Conservation (phyloP, 2,797 vertebrate genomes). For the Xiphorhynchus erythropygius region DNA sequence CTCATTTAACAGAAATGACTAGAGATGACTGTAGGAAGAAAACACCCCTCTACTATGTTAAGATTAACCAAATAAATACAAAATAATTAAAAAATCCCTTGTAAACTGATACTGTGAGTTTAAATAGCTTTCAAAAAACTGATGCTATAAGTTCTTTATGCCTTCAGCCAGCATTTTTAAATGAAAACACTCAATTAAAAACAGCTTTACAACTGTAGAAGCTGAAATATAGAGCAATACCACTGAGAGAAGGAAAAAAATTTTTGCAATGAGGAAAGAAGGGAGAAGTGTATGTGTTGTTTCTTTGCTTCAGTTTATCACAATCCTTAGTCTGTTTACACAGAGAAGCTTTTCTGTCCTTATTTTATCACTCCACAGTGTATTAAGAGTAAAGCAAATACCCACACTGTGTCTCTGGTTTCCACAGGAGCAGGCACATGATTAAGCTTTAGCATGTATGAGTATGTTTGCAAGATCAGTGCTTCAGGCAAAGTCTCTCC, state of each 20-base stretch:
- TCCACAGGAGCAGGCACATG: neutral
- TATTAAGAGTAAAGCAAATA: neutral
- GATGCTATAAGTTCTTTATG: neutral
- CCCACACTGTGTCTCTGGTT: neutral
- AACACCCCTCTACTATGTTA: neutral
- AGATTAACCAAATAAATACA: constrained; percentile 12
- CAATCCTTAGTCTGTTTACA: neutral
- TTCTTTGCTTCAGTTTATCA: neutral
- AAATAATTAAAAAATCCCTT: neutral
- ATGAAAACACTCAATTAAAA: constrained; percentile 32
- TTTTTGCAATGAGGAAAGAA: neutral
- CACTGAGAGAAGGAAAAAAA: neutral
- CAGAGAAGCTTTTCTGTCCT: neutral
- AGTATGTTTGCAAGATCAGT: neutral
- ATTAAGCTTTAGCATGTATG: neutral
- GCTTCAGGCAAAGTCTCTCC: constrained; percentile 6
- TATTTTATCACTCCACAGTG: neutral
- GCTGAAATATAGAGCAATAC: neutral
- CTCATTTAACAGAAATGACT: neutral
- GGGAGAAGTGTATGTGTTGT: neutral
- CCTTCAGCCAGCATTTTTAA: neutral
- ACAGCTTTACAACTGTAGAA: neutral
- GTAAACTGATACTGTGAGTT: neutral
- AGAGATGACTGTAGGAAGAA: neutral
- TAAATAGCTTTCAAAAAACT: neutral